Conservation (phyloP, 2,113 vertebrate genomes). For the Tupaia chinensis region DNA sequence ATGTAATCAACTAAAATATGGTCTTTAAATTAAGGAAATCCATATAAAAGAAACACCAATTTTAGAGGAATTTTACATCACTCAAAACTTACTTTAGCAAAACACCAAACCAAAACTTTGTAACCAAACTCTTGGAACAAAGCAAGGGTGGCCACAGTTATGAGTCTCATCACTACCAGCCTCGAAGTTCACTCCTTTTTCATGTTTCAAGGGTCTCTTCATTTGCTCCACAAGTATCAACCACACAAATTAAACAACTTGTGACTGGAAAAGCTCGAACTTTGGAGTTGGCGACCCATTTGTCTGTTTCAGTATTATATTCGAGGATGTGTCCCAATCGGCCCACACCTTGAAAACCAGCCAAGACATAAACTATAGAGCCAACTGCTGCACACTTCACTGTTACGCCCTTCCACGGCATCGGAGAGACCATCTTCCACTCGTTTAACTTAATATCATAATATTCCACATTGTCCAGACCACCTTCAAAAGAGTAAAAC, state of each 20-base stretch:
- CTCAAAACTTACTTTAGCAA: slow-evolving; percentile 70
- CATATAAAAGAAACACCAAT: slow-evolving; percentile 63
- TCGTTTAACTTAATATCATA: slow-evolving; percentile 96
- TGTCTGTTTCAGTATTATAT: slow-evolving; percentile 96
- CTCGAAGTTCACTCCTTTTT: slow-evolving; percentile 72
- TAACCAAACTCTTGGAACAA: slow-evolving; percentile 77
- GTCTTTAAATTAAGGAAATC: slow-evolving; percentile 62
- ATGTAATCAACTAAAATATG: slow-evolving; percentile 61
- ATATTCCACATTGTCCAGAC: slow-evolving; percentile 97
- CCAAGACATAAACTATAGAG: slow-evolving; percentile 95
- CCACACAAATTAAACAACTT: slow-evolving; percentile 97
- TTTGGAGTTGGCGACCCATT: slow-evolving; percentile 96
- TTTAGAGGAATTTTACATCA: slow-evolving; percentile 71
- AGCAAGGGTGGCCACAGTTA: slow-evolving; percentile 75
- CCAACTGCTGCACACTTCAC: slow-evolving; percentile 97
- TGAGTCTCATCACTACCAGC: slow-evolving; percentile 77
- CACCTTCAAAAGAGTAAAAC: slow-evolving; percentile 89
- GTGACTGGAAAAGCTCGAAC: slow-evolving; percentile 98
- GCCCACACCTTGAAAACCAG: slow-evolving; percentile 98
- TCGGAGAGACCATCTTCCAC: slow-evolving; percentile 95
- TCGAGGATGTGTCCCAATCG: slow-evolving; percentile 96
- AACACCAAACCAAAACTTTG: slow-evolving; percentile 60
- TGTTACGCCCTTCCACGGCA: slow-evolving; percentile 98
- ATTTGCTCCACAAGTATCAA: slow-evolving; percentile 97
- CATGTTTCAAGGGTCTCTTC: slow-evolving; percentile 93